phyloP scores from a whole-genome alignment of 2,888 invertebrate species.

The Plusia festucae region DNA sequence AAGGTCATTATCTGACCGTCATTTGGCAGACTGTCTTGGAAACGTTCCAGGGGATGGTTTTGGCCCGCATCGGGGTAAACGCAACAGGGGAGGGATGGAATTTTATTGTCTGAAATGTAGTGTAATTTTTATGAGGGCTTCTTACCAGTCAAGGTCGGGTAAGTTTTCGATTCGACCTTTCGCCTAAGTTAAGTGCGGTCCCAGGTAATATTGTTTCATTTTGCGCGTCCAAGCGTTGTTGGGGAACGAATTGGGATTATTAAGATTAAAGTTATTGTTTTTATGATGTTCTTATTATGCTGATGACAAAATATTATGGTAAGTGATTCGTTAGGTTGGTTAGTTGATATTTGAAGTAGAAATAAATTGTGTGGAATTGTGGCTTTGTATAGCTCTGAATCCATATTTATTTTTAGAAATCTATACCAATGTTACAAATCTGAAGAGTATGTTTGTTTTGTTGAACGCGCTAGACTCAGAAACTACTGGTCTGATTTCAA shows the following conservation, averaged over 20 bases:
- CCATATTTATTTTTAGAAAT: too few relatives aligned
- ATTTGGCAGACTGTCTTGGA: slow-evolving; percentile 66
- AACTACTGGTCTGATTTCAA: too few relatives aligned
- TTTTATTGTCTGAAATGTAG: slow-evolving; percentile 50
- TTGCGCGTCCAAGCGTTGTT: slow-evolving; percentile 21
- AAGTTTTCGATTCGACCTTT: slow-evolving; percentile 36
- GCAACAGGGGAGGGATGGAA: slow-evolving; percentile 51
- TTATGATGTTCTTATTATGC: slow-evolving; percentile 24
- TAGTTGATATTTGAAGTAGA: background rate
- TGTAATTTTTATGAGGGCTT: slow-evolving; percentile 52
- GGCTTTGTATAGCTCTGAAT: background rate
- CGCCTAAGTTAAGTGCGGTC: slow-evolving; percentile 33
- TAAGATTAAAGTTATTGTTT: slow-evolving; percentile 37
- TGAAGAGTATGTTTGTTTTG: too few relatives aligned
- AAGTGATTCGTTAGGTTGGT: slow-evolving; percentile 19
- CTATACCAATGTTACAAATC: too few relatives aligned
- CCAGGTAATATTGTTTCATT: slow-evolving; percentile 40
- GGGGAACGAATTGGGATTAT: slow-evolving; percentile 20
- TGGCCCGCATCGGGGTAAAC: slow-evolving; percentile 43
- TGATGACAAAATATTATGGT: slow-evolving; percentile 12
- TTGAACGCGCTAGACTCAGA: too few relatives aligned
- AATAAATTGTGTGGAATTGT: background rate
- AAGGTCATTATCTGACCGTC: slow-evolving; percentile 67
- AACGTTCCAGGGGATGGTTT: slow-evolving; percentile 54
- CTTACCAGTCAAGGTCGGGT: slow-evolving; percentile 44